Percentiles rank a stretch among this genome's conserved stretches.
phyloP scores from a whole-genome alignment of 2,113 vertebrate species.

The Zosterops lateralis region DNA sequence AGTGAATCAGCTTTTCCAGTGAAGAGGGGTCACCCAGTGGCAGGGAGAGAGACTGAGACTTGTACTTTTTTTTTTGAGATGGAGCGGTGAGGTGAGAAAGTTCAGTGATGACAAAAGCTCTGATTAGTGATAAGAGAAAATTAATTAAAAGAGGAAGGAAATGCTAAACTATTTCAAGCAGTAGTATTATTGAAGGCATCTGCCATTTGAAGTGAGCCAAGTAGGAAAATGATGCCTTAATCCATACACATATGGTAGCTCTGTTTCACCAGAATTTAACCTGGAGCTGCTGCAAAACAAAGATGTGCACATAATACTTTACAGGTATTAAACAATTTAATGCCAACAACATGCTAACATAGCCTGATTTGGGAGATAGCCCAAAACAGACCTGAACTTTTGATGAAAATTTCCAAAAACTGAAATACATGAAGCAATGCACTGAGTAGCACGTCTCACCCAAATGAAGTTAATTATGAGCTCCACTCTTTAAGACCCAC shows the following conservation, averaged over 20 bases:
- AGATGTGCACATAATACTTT: neutral
- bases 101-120: neutral
- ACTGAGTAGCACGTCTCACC: neutral
- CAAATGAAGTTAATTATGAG: neutral
- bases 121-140: neutral
- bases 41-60: neutral
- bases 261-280: neutral
- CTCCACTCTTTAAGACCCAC: neutral
- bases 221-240: neutral
- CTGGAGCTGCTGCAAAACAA: neutral
- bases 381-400: neutral
- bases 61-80: neutral
- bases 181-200: neutral
- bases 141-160: neutral
- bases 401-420: neutral
- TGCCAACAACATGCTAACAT: neutral
- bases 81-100: fast-evolving
- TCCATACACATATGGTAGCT: neutral
- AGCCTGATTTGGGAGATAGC: neutral
- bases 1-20: neutral
- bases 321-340: neutral
- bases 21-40: neutral
- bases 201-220: neutral
- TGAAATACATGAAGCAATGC: neutral
- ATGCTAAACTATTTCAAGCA: neutral